Percentiles rank a stretch among this genome's conserved stretches.
Evolutionary conservation across 2,888 invertebrate genomes (phyloP).

Genomic region (Heliconius ethilla): DNA sequence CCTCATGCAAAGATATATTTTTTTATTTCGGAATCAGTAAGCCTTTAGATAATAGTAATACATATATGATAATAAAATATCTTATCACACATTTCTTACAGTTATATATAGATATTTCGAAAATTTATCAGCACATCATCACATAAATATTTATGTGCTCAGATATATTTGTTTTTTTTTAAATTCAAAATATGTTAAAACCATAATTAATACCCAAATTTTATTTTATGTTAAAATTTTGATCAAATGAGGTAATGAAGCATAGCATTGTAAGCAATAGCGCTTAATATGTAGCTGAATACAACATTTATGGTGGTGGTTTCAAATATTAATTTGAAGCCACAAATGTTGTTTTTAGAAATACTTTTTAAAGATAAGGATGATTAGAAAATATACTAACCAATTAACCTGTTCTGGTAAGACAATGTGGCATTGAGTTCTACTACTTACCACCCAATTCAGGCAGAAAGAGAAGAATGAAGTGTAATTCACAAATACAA

Average conservation of each 20-base stretch:
- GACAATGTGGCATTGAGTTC: background rate
- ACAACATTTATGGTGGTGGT: no score
- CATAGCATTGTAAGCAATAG: background rate
- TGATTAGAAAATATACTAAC: background rate
- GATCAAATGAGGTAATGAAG: background rate
- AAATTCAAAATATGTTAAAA: no score
- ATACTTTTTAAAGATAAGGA: background rate
- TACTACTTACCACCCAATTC: background rate
- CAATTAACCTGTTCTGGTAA: background rate
- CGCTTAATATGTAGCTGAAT: background rate
- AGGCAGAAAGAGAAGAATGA: background rate
- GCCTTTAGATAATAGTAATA: constrained; percentile 1
- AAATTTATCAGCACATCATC: background rate
- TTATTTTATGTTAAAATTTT: background rate
- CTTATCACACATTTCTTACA: constrained; percentile 1
- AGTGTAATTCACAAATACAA: background rate
- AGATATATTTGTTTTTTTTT: no score
- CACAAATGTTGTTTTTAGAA: background rate
- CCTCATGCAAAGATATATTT: background rate
- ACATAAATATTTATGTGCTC: no score
- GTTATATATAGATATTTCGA: background rate
- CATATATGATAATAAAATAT: constrained; percentile 2
- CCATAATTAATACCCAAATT: background rate
- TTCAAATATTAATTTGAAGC: background rate
- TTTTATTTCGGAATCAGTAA: background rate